A percentile compares a stretch with the other conserved stretches of the same genome.
Conservation (phyloP, 1,140 invertebrate species). For the Platorchestia sp. region DNA sequence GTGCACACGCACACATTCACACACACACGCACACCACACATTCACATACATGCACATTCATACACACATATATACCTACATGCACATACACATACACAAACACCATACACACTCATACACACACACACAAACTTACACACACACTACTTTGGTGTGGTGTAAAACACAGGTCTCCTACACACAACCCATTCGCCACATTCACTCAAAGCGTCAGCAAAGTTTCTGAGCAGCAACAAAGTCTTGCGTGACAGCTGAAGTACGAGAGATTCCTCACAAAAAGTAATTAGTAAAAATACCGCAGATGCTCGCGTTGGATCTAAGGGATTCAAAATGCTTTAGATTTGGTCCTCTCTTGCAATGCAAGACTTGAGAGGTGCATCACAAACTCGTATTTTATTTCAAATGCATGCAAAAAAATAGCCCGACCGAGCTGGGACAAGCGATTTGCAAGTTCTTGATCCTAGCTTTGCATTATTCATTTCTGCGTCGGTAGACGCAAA, state of each 20-base stretch:
- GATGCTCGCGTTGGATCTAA: not conserved
- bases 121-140: too few species aligned
- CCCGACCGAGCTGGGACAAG: not conserved
- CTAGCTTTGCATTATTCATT: not conserved
- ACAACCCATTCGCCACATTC: too few species aligned
- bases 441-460: slow-evolving; percentile 42
- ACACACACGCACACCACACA: too few species aligned
- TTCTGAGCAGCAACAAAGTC: not conserved
- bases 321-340: not conserved
- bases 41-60: too few species aligned
- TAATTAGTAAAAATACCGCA: not conserved
- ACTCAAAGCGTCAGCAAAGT: not conserved
- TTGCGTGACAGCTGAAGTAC: not conserved
- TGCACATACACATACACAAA: too few species aligned
- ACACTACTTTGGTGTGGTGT: not conserved
- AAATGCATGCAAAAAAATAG: slow-evolving; percentile 6
- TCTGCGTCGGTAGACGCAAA: not conserved
- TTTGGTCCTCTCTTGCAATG: not conserved
- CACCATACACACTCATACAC: too few species aligned
- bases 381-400: not conserved
- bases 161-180: too few species aligned
- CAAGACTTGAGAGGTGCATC: not conserved
- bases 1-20: too few species aligned
- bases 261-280: not conserved
- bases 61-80: not conserved